phyloP scores from a whole-genome alignment of 2,113 vertebrate genomes.

The Sinocyclocheilus maitianheensis region DNA sequence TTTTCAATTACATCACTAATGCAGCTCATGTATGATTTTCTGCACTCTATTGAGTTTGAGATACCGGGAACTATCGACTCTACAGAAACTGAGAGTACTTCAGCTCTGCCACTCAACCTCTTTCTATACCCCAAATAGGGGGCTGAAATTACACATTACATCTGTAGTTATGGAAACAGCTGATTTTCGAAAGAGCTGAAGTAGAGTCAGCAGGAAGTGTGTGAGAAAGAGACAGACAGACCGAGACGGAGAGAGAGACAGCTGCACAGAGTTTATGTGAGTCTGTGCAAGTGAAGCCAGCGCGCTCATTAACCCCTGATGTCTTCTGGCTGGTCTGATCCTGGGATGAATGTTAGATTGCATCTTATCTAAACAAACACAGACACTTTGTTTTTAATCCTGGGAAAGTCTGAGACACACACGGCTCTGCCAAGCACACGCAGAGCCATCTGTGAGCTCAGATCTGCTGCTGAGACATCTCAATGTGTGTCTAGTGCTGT shows the following conservation, averaged over 20 bases:
- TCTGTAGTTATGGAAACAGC: conserved; percentile 68
- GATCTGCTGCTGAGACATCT: neutral
- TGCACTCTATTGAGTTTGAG: neutral
- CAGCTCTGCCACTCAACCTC: conserved; percentile 27
- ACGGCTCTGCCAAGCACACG: neutral
- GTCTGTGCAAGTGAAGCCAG: too few relatives aligned
- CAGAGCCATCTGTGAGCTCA: conserved; percentile 9
- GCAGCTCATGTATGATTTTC: too few relatives aligned
- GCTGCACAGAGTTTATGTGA: conserved; percentile 5
- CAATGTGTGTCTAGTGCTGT: neutral
- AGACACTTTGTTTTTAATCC: conserved; percentile 11
- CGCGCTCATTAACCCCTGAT: neutral
- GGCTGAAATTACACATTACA: conserved; percentile 49
- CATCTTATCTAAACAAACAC: conserved; percentile 14
- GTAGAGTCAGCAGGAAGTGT: conserved; percentile 1
- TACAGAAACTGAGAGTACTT: conserved; percentile 55
- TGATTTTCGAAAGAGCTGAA: conserved; percentile 44
- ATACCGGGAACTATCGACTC: conserved; percentile 35
- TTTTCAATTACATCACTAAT: neutral
- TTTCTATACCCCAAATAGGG: conserved; percentile 50
- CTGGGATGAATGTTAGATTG: neutral
- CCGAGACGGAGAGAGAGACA: neutral
- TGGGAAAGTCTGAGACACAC: conserved; percentile 27
- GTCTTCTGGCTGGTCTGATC: neutral
- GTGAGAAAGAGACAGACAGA: neutral